phyloP scores from a whole-genome alignment of 2,888 invertebrate genomes.

The Tubulanus polymorphus region DNA sequence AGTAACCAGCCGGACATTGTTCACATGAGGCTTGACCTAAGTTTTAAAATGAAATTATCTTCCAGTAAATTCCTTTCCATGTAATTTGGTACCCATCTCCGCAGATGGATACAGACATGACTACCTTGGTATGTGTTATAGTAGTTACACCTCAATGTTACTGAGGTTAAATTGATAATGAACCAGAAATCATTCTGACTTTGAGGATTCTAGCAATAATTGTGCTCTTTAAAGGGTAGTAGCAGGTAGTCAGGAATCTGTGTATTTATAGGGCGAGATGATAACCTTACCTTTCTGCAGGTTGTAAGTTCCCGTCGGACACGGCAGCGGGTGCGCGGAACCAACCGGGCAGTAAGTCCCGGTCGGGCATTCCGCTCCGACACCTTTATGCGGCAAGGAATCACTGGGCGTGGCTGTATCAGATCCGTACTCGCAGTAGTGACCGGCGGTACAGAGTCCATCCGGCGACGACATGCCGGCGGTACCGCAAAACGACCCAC shows the following conservation, averaged over 20 bases:
- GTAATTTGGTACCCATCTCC: too few species aligned
- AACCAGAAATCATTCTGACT: too few species aligned
- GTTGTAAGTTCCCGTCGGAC: constrained; percentile 41
- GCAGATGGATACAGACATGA: too few species aligned
- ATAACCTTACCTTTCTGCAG: constrained; percentile 31
- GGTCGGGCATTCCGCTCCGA: constrained; percentile 36
- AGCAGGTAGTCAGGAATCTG: too few species aligned
- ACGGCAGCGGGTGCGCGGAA: constrained; percentile 27
- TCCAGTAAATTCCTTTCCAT: too few species aligned
- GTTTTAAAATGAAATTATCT: too few species aligned
- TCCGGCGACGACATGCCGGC: constrained; percentile 34
- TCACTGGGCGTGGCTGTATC: constrained; percentile 33
- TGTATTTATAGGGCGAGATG: too few species aligned
- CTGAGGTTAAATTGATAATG: too few species aligned
- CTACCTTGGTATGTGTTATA: too few species aligned
- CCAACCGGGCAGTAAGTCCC: constrained; percentile 45
- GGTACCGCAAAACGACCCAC: constrained; percentile 42
- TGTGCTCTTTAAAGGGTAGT: too few species aligned
- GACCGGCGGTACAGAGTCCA: constrained; percentile 33
- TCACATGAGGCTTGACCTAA: constrained; percentile 36
- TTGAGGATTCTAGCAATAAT: too few species aligned
- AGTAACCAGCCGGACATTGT: constrained; percentile 40
- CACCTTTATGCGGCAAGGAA: constrained; percentile 27
- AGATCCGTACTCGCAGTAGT: constrained; percentile 38
- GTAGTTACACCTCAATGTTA: too few species aligned